Conservation (phyloP, 2,888 invertebrate species). For the Steinernema hermaphroditum region DNA sequence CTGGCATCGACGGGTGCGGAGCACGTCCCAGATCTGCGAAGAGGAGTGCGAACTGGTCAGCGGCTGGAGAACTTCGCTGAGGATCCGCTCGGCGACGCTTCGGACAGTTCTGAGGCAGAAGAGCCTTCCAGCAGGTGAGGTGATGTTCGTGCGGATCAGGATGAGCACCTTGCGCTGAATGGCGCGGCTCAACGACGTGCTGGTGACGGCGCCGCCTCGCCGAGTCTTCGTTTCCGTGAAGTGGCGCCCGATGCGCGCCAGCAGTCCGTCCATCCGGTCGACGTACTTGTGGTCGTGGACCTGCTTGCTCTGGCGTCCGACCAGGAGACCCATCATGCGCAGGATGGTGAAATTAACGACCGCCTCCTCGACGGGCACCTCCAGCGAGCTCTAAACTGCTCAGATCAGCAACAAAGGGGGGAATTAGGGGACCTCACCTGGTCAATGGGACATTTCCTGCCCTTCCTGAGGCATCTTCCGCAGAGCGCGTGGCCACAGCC, state of each 20-base stretch:
- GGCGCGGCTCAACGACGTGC: slow-evolving; percentile 5
- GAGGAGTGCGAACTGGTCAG: neutral
- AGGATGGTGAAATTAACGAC: slow-evolving; percentile 7
- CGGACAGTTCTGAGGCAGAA: neutral
- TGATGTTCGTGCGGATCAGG: neutral
- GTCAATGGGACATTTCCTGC: neutral
- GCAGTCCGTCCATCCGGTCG: slow-evolving; percentile 22
- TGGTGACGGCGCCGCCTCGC: neutral
- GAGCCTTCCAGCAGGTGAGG: neutral
- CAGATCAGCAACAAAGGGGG: neutral
- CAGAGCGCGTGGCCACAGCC: slow-evolving; percentile 17
- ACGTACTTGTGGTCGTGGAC: neutral
- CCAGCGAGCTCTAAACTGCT: neutral
- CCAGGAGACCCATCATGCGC: neutral
- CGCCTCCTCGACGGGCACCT: neutral
- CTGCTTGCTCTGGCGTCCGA: neutral
- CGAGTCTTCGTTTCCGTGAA: neutral
- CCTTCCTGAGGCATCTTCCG: neutral
- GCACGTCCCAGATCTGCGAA: slow-evolving; percentile 1
- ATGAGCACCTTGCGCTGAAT: slow-evolving; percentile 16
- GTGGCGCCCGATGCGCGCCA: slow-evolving; percentile 22
- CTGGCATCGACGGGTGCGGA: neutral
- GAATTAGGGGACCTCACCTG: too few relatives aligned
- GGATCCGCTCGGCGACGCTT: slow-evolving; percentile 22
- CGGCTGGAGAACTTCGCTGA: neutral